A percentile compares a stretch with the other conserved stretches of the same genome.
phyloP scores from a whole-genome alignment of 1,140 invertebrate genomes.

The Liolophura sinensis region DNA sequence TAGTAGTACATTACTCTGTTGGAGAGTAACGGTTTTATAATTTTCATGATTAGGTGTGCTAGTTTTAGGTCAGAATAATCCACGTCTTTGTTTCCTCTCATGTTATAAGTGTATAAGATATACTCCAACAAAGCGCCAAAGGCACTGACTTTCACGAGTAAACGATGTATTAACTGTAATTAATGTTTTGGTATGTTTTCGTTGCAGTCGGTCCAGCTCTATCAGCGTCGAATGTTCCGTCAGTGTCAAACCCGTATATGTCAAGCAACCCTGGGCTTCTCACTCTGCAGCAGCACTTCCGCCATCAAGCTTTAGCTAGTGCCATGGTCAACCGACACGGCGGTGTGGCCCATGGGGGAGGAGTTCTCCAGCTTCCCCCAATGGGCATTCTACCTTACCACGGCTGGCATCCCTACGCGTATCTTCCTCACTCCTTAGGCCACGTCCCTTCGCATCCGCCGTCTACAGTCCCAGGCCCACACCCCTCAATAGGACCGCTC shows the following conservation, averaged over 20 bases:
- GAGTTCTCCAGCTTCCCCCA: constrained; percentile 5
- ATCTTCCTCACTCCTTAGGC: background rate
- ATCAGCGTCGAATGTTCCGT: background rate
- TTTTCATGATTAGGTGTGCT: too few species aligned
- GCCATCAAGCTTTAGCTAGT: background rate
- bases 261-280: constrained; percentile 7
- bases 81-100: too few species aligned
- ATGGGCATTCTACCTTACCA: constrained; percentile 8
- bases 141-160: too few species aligned
- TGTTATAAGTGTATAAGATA: too few species aligned
- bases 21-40: too few species aligned
- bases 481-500: constrained; percentile 1
- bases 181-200: too few species aligned
- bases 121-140: background rate
- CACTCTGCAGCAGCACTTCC: constrained; percentile 8
- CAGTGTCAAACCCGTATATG: constrained; percentile 3
- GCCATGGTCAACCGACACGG: constrained; percentile 4
- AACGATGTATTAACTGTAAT: too few species aligned
- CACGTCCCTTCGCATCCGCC: constrained; percentile 4
- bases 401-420: background rate
- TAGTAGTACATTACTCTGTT: too few species aligned
- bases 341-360: background rate
- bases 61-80: too few species aligned
- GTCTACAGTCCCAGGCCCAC: constrained; percentile 1
- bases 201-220: too few species aligned